These are phyloP conservation scores for Apostichopus japonicus DNA, from an alignment of 35 echinoderm and acorn worm species.

Conservation along the genomic window DNA sequence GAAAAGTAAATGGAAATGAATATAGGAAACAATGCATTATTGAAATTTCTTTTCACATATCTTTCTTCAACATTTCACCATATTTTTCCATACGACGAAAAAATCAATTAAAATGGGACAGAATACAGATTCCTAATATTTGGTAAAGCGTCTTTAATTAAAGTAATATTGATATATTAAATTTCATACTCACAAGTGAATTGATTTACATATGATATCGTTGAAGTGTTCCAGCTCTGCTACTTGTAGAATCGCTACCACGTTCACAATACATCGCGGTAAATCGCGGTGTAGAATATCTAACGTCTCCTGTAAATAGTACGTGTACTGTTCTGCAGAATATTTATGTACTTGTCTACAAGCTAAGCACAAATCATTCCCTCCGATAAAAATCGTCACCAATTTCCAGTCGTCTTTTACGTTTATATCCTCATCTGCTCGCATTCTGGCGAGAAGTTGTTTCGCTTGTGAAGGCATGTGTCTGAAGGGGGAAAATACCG, in stretches of 20 bases:
- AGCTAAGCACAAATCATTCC: constrained; percentile 77
- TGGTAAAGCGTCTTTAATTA: neutral
- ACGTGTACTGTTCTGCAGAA: constrained; percentile 34
- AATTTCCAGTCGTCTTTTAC: constrained; percentile 93
- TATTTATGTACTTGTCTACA: constrained; percentile 44
- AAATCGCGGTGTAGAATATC: constrained; percentile 25
- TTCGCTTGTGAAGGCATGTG: constrained; percentile 71
- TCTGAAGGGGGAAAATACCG: neutral
- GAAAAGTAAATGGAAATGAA: too few species aligned
- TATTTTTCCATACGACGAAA: neutral
- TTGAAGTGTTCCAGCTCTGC: constrained; percentile 21
- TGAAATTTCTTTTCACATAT: neutral
- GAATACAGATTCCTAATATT: neutral
- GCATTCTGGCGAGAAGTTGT: constrained; percentile 54
- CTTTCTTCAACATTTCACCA: neutral
- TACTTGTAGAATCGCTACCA: constrained; percentile 48
- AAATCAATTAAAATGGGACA: neutral
- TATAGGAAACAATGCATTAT: too few species aligned
- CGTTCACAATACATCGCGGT: constrained; percentile 67
- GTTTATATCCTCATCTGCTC: constrained; percentile 50
- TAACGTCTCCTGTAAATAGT: constrained; percentile 44
- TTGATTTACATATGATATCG: neutral
- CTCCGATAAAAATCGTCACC: constrained; percentile 87
- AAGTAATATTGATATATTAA: neutral
- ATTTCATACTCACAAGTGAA: constrained; percentile 24